Evolutionary conservation across 1,140 invertebrate species (phyloP).

Genomic region (Lysiphlebus fabarum): DNA sequence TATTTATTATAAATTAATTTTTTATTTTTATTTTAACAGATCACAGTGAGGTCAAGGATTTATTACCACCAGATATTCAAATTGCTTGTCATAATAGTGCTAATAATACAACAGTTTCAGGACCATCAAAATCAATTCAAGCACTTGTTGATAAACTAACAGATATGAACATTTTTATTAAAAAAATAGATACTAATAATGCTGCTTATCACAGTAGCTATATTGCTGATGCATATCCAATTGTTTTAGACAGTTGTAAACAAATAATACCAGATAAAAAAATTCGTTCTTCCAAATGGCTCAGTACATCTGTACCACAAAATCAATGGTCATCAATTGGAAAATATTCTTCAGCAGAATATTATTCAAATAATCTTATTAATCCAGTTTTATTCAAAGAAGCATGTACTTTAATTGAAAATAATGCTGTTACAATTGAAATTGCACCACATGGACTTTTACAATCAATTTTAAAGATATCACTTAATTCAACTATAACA

Average conservation of each 20-base stretch:
- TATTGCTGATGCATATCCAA: conserved; percentile 60
- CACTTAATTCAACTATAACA: conserved; percentile 57
- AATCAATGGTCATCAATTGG: conserved; percentile 69
- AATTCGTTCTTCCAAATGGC: conserved; percentile 76
- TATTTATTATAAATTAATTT: no score
- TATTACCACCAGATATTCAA: conserved; percentile 58
- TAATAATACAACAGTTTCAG: conserved; percentile 70
- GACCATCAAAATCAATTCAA: conserved; percentile 58
- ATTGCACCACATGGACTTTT: conserved; percentile 80
- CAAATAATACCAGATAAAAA: conserved; percentile 66
- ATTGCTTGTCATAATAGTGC: conserved; percentile 70
- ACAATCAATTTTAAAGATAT: conserved; percentile 64
- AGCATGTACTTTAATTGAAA: conserved; percentile 70
- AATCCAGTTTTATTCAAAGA: conserved; percentile 84
- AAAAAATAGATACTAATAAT: conserved; percentile 65
- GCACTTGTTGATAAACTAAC: conserved; percentile 50
- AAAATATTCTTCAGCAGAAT: conserved; percentile 78
- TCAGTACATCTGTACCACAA: conserved; percentile 81
- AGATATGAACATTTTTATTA: conserved; percentile 72
- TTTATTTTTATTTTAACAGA: no score
- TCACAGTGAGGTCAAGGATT: conserved; percentile 27
- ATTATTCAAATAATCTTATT: conserved; percentile 89
- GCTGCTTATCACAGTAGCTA: conserved; percentile 71
- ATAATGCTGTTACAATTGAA: conserved; percentile 75
- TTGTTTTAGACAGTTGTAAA: no score